A percentile compares a stretch with the other conserved stretches of the same genome.
Evolutionary conservation across 2,113 vertebrate genomes (phyloP).

Genomic region (Salvelinus sp.): DNA sequence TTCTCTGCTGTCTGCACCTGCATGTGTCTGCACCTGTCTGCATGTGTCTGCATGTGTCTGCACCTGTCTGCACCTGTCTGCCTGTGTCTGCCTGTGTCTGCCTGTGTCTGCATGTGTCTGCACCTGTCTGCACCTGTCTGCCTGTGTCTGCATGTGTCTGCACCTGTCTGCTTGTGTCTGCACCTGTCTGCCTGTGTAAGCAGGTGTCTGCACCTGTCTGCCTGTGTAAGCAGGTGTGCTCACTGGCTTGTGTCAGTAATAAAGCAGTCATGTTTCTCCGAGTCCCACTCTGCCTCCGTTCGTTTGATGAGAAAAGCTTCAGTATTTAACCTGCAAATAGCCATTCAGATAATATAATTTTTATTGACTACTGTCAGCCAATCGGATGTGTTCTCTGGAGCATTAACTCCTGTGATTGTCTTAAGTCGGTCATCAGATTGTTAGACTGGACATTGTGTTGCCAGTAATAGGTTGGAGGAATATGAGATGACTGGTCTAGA

Average conservation of each 20-base stretch:
- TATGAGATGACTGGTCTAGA: conserved; percentile 5
- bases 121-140: no score
- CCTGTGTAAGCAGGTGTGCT: background rate
- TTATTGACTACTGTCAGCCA: conserved; percentile 68
- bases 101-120: no score
- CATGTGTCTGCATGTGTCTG: no score
- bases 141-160: no score
- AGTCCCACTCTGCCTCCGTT: background rate
- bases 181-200: no score
- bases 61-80: no score
- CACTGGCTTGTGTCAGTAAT: background rate
- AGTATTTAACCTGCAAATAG: conserved; percentile 51
- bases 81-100: no score
- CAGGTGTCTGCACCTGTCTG: no score
- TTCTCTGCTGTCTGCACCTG: conserved; percentile 16
- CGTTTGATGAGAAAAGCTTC: conserved; percentile 37
- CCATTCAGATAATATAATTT: conserved; percentile 65
- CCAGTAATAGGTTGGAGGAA: conserved; percentile 40
- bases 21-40: no score
- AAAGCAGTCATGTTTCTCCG: conserved; percentile 1
- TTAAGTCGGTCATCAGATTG: conserved; percentile 57
- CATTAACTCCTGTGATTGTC: conserved; percentile 58
- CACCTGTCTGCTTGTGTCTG: no score
- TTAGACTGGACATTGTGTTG: conserved; percentile 57
- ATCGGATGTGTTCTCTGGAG: conserved; percentile 57